Evolutionary conservation across 2,888 invertebrate species (phyloP), one percentile per base, ranked within the genome.

Genomic region (Tachystola acroxantha): DNA sequence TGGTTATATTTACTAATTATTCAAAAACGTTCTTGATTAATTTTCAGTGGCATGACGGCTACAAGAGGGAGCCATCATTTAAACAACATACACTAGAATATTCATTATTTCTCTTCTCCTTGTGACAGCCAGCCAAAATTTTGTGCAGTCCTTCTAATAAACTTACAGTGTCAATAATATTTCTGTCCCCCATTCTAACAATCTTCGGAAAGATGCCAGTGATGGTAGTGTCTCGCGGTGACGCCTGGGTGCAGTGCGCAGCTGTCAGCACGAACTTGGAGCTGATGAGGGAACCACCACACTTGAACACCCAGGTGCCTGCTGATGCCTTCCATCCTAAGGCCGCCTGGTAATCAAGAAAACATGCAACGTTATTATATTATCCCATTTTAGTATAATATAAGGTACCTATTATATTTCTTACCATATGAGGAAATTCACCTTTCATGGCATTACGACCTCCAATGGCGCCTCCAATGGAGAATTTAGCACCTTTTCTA

Each of bases 271-370:
- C 86, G 57, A 89, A 92, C 32, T 78, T 82, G 11, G 89, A 77
- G 34, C 91, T 91, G 37, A 94, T 89, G 3, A 94, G 72, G 1
- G 90, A 87, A 2, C 92, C 91, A 0, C 93, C 93, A 54, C 93
- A 93, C 46, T 69, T 70, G 48, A 78, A 80, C 7, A 62, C 29
- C 72, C 72, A 77, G 0, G 52, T 50, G 2, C 68, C 64, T 0
- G 34, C 31, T 0, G 45, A 30, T 2, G 69, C 60, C 30, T 53
- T 42, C 80, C 79, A 80, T 1, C 79, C 79, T 41, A 79, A 50
- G 22, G 79, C 75, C 7, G 65, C 75, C 76, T 77, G 50, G 42
- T 45, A 46, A 10, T 3, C n/a, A 24, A 3, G 6, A 16, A 16
- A 6, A 3, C 3, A 16, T 16, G n/a, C n/a, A n/a, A n/a, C n/a